A percentile compares a stretch with the other conserved stretches of the same genome.
Conservation (phyloP, 2,113 vertebrate genomes). For the Dasyprocta punctata region DNA sequence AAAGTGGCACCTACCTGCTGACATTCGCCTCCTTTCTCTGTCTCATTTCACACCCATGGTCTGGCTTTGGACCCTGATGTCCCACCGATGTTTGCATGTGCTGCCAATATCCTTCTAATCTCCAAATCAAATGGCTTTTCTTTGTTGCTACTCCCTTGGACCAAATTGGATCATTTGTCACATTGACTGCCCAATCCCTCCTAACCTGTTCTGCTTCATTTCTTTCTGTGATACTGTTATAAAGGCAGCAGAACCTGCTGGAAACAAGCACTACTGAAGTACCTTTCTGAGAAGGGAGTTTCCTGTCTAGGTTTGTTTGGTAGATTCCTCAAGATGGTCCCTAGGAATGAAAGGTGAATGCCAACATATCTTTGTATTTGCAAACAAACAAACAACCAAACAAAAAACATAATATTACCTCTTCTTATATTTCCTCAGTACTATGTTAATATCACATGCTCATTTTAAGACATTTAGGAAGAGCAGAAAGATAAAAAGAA, state of each 20-base stretch:
- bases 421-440: not conserved
- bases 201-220: not conserved
- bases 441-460: not conserved
- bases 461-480: not conserved
- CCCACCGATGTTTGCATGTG: not conserved
- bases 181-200: not conserved
- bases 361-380: not conserved
- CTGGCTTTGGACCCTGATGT: not conserved
- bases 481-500: not conserved
- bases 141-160: not conserved
- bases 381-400: not conserved
- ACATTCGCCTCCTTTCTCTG: not conserved
- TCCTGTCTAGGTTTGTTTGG: not conserved
- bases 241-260: not conserved
- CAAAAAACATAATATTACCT: not conserved
- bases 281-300: not conserved
- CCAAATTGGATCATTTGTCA: conserved; percentile 20
- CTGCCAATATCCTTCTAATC: conserved; percentile 1
- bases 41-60: conserved; percentile 40
- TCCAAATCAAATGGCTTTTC: conserved; percentile 12
- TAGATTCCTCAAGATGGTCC: not conserved
- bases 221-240: not conserved
- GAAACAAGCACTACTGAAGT: not conserved
- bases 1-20: conserved; percentile 27
- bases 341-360: not conserved